Conservation (phyloP, 2,113 vertebrate genomes). For the Sapayoa aenigma region DNA sequence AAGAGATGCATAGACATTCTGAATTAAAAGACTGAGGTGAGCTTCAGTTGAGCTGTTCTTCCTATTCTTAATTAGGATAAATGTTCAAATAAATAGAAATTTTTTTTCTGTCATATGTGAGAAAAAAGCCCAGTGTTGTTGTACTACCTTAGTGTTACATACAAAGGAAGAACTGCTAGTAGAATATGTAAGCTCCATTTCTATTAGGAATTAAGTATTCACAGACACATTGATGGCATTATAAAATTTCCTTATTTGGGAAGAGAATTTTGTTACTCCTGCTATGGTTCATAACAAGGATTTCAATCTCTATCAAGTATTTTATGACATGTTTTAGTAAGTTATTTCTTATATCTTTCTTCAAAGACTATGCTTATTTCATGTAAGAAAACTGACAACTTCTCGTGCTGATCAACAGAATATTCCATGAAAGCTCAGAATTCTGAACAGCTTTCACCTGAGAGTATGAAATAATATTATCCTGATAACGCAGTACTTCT, state of each 20-base stretch:
- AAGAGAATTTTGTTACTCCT: not conserved
- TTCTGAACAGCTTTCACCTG: not conserved
- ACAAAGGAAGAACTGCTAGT: not conserved
- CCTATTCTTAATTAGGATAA: not conserved
- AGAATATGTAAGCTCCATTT: not conserved
- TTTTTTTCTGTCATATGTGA: not conserved
- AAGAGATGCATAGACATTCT: not conserved
- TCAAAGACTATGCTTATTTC: not conserved
- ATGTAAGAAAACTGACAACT: not conserved
- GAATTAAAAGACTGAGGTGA: not conserved
- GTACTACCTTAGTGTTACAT: not conserved
- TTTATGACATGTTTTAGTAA: not conserved
- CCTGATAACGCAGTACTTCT: not conserved
- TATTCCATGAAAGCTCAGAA: not conserved
- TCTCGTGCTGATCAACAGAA: not conserved
- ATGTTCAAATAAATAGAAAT: not conserved
- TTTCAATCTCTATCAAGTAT: not conserved
- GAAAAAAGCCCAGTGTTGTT: not conserved
- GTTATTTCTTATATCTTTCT: not conserved
- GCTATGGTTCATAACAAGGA: not conserved
- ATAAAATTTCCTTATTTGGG: not conserved
- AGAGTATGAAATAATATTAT: not conserved
- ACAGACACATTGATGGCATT: not conserved
- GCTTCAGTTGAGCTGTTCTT: not conserved
- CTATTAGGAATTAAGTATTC: not conserved